phyloP scores from a whole-genome alignment of 2,888 invertebrate species.

The Glomeris marginata region DNA sequence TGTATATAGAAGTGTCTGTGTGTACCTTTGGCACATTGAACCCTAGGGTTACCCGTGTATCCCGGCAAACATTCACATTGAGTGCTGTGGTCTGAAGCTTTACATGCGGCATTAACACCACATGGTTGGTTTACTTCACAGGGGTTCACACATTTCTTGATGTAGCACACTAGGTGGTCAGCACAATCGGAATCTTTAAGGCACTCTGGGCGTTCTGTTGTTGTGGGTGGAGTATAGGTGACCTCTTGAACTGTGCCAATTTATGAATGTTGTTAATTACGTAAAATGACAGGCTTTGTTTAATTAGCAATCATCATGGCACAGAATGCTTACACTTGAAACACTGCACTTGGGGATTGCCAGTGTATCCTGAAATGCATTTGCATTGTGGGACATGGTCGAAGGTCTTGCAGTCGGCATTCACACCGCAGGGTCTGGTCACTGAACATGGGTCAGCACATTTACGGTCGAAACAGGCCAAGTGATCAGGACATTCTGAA shows the following conservation, averaged over 20 bases:
- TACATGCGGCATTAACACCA: conserved; percentile 67
- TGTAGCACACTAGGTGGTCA: conserved; percentile 41
- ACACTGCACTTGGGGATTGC: conserved; percentile 63
- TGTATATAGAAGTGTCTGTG: conserved; percentile 19
- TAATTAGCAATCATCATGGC: not conserved
- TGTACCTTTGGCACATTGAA: conserved; percentile 12
- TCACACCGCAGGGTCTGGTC: conserved; percentile 73
- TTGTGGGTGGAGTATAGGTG: not conserved
- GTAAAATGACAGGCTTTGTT: not conserved
- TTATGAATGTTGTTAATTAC: not conserved
- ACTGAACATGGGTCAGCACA: conserved; percentile 79
- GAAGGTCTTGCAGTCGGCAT: conserved; percentile 71
- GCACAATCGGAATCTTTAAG: conserved; percentile 12
- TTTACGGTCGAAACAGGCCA: conserved; percentile 70
- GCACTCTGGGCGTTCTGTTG: conserved; percentile 11
- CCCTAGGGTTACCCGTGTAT: conserved; percentile 41
- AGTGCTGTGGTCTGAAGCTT: conserved; percentile 63
- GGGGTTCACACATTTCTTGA: conserved; percentile 65
- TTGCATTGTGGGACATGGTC: conserved; percentile 73
- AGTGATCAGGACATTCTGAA: conserved; percentile 63
- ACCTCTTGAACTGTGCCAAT: not conserved
- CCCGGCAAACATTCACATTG: conserved; percentile 78
- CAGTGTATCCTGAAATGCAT: conserved; percentile 74
- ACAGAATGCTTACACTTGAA: conserved; percentile 32
- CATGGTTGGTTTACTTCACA: conserved; percentile 53